These are phyloP conservation scores for Dicentrarchus labrax DNA, from an alignment of 2,113 vertebrate species.

Conservation along the genomic window DNA sequence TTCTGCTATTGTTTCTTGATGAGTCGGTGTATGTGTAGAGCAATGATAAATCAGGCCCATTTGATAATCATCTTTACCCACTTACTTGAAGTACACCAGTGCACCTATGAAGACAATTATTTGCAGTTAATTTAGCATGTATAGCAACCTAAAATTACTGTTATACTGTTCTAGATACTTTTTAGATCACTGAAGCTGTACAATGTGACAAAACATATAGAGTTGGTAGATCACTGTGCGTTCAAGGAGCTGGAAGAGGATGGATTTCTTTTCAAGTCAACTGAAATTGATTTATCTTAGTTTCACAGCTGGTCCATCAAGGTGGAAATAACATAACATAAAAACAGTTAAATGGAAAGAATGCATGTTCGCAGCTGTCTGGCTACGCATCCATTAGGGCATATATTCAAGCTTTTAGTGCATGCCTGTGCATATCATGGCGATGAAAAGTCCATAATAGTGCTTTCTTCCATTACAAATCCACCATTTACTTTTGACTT, in stretches of 20 bases:
- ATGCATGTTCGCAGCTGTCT: neutral
- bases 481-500: neutral
- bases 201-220: neutral
- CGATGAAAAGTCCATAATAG: neutral
- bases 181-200: neutral
- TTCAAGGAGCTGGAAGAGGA: neutral
- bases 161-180: neutral
- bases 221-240: neutral
- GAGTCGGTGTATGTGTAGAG: constrained; percentile 58
- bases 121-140: neutral
- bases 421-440: neutral
- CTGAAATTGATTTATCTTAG: constrained; percentile 30
- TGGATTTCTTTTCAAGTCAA: neutral
- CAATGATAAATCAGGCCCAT: constrained; percentile 49
- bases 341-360: constrained; percentile 14
- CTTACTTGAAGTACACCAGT: constrained; percentile 7
- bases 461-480: neutral
- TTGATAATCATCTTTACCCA: constrained; percentile 43
- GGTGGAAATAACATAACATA: constrained; percentile 13
- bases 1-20: constrained; percentile 51
- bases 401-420: neutral
- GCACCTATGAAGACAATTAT: neutral
- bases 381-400: no score
- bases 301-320: constrained; percentile 24
- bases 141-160: neutral